These are phyloP conservation scores for Lepidostoma basale DNA, from an alignment of 1,140 invertebrate genomes.

Conservation along the genomic window DNA sequence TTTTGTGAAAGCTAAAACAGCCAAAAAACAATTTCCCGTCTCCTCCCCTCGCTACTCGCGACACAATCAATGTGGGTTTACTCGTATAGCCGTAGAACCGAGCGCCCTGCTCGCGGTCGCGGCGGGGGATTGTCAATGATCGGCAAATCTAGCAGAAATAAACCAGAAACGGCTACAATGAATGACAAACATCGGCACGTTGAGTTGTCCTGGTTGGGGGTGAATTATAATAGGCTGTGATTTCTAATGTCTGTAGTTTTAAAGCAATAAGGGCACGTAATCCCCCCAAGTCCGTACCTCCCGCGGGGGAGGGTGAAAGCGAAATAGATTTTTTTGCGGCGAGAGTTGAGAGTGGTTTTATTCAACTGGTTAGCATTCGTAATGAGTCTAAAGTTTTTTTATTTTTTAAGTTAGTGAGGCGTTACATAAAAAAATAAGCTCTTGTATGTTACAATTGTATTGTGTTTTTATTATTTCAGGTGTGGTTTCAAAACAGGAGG, in stretches of 20 bases:
- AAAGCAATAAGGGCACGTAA: constrained; percentile 13
- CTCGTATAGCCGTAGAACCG: background rate
- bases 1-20: constrained; percentile 12
- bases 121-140: background rate
- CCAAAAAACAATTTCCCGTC: background rate
- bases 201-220: background rate
- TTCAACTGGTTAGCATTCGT: too few species aligned
- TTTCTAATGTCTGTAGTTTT: too few species aligned
- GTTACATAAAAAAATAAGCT: background rate
- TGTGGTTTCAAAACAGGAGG: constrained; percentile 93
- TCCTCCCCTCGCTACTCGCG: background rate
- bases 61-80: background rate
- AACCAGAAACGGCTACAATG: background rate
- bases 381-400: too few species aligned
- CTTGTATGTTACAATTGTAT: background rate
- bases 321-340: too few species aligned
- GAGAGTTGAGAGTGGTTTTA: too few species aligned
- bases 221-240: too few species aligned
- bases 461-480: too few species aligned
- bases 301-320: too few species aligned
- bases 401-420: too few species aligned
- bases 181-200: background rate
- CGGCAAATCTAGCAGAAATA: too few species aligned
- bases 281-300: too few species aligned
- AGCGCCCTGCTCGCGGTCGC: background rate